phyloP scores from a whole-genome alignment of 2,797 vertebrate species.

The Enteromius trimaculatus region DNA sequence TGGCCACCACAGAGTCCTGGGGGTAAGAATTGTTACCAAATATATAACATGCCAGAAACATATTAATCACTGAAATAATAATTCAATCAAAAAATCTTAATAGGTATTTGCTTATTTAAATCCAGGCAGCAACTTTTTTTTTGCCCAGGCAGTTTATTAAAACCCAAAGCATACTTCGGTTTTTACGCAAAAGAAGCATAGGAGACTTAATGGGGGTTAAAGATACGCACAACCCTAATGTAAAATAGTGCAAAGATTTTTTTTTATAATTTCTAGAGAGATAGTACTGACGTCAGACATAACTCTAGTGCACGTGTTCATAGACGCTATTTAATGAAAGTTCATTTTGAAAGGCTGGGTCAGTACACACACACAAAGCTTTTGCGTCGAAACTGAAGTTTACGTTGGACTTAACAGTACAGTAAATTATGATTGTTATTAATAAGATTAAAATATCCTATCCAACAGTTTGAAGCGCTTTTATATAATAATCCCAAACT shows the following conservation, averaged over 20 bases:
- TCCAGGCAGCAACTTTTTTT: neutral
- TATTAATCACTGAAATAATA: neutral
- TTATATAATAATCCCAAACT: conserved; percentile 9
- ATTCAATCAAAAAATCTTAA: neutral
- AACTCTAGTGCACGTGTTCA: neutral
- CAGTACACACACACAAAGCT: neutral
- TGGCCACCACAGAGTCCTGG: neutral
- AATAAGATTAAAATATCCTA: neutral
- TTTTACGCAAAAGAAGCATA: neutral
- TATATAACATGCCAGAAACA: neutral
- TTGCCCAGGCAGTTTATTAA: neutral
- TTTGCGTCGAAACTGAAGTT: conserved; percentile 2
- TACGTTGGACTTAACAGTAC: neutral
- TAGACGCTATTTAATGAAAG: neutral
- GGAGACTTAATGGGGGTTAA: neutral
- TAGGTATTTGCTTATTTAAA: neutral
- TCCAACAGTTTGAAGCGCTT: conserved; percentile 8
- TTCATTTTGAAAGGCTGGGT: neutral
- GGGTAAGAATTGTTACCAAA: neutral
- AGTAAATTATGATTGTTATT: neutral
- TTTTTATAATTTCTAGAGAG: neutral
- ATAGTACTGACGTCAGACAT: neutral
- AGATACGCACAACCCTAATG: neutral
- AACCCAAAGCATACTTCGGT: neutral
- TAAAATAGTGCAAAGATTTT: neutral